Evolutionary conservation across 2,888 invertebrate species (phyloP), one percentile per base, ranked within the genome.

Genomic region (Lochmaea crataegi): DNA sequence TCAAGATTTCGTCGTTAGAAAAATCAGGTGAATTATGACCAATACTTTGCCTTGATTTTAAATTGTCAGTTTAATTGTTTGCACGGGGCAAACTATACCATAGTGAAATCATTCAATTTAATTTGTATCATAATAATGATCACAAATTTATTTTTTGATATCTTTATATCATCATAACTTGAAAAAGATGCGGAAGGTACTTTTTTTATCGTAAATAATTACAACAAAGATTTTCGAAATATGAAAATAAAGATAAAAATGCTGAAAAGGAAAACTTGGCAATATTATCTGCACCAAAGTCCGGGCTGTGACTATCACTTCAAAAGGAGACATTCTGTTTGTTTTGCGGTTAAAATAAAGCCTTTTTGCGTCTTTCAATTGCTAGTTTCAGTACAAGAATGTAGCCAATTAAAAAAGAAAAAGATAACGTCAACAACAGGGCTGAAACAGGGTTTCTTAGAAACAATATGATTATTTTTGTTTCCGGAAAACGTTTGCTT

Each of bases 321-420:
- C 75, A 75, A 75, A 76, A 73, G 71, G 72, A 75, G 75, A 71
- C 75, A 73, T 76, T 76, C 56, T 64, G 73, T 75, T 74, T 75
- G 72, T 58, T 57, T 75, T 74, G 67, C 41, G 69, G 66, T 48
- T 48, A 51, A 61, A 72, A 65, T 69, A 67, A 65, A 70, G 70
- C 71, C 72, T 70, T 73, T 72, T 71, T 72, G 63, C 56, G 65
- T 67, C 72, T 63, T 41, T 48, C 65, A 75, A 75, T 75, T 74
- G 74, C 77, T 73, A 74, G 75, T 75, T 73, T 73, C 74, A 22
- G 71, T 71, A 72, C 76, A 77, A 72, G 78, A 78, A 78, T 78
- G 76, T 73, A 72, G 73, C 74, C 77, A 78, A 78, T 78, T 78
- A 78, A 72, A 75, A 76, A 68, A 75, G 72, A 65, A 73, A 57